A percentile compares a stretch with the other conserved stretches of the same genome.
These are phyloP conservation scores for Lamellibrachia columna DNA, from an alignment of 2,888 invertebrate genomes.

Conservation along the genomic window DNA sequence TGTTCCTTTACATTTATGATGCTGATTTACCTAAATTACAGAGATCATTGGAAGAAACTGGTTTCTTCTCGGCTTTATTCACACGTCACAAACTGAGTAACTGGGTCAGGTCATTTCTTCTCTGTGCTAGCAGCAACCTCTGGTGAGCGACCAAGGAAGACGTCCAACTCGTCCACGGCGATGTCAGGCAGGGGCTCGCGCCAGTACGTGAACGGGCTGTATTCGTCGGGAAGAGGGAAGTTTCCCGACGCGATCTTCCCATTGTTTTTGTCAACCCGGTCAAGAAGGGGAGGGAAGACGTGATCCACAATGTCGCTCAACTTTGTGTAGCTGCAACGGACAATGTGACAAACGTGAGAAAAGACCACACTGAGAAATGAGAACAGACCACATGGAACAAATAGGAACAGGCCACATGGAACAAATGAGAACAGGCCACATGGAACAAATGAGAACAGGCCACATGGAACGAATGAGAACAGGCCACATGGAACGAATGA, in stretches of 20 bases:
- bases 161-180: not conserved
- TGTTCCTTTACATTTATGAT: not conserved
- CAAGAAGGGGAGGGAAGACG: conserved; percentile 79
- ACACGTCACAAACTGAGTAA: not conserved
- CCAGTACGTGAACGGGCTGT: conserved; percentile 92
- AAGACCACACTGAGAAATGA: not conserved
- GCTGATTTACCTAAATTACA: not conserved
- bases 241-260: conserved; percentile 36
- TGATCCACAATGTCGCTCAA: conserved; percentile 95
- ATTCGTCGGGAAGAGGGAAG: conserved; percentile 70
- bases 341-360: not conserved
- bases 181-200: conserved; percentile 75
- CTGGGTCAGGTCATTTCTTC: not conserved
- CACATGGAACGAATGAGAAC: not conserved
- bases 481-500: not conserved
- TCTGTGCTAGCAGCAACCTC: not conserved
- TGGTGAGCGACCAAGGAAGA: conserved; percentile 4
- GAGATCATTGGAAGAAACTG: not conserved
- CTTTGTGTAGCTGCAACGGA: conserved; percentile 84
- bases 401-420: not conserved
- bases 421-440: not conserved
- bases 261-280: conserved; percentile 6
- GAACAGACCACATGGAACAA: not conserved
- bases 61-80: not conserved
- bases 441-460: not conserved